A percentile compares a stretch with the other conserved stretches of the same genome.
phyloP scores from a whole-genome alignment of 1,140 invertebrate species.

The Calliphora vicina region DNA sequence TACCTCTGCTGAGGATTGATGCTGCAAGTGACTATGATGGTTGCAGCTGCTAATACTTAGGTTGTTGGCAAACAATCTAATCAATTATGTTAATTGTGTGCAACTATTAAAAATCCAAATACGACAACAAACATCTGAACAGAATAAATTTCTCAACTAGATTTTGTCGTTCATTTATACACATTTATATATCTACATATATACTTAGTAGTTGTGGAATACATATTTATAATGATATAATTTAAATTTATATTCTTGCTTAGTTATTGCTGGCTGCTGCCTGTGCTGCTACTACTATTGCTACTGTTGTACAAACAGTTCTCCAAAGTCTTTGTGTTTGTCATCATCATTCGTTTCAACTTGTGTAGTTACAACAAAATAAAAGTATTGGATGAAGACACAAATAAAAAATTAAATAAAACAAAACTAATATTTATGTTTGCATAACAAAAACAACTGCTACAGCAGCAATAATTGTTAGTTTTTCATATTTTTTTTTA shows the following conservation, averaged over 20 bases:
- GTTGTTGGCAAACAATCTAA: constrained; percentile 37
- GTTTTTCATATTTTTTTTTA: not conserved
- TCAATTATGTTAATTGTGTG: constrained; percentile 42
- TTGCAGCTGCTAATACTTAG: not conserved
- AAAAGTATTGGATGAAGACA: not conserved
- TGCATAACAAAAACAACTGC: not conserved
- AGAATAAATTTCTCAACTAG: not conserved
- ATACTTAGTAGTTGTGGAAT: too few species aligned
- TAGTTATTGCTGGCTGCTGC: too few species aligned
- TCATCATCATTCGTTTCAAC: not conserved
- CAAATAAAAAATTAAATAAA: not conserved
- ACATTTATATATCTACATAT: too few species aligned
- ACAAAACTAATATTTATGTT: constrained; percentile 5
- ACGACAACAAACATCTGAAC: not conserved
- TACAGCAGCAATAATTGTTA: not conserved
- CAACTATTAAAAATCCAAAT: constrained; percentile 40
- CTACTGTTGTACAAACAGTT: not conserved
- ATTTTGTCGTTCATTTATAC: too few species aligned
- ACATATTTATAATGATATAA: not conserved
- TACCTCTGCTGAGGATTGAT: constrained; percentile 2
- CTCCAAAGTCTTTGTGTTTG: not conserved
- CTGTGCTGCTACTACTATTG: not conserved
- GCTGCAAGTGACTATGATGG: not conserved
- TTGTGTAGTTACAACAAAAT: too few species aligned
- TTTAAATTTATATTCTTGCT: not conserved